phyloP scores from a whole-genome alignment of 1,140 invertebrate species.

The Danaus plexippus region DNA sequence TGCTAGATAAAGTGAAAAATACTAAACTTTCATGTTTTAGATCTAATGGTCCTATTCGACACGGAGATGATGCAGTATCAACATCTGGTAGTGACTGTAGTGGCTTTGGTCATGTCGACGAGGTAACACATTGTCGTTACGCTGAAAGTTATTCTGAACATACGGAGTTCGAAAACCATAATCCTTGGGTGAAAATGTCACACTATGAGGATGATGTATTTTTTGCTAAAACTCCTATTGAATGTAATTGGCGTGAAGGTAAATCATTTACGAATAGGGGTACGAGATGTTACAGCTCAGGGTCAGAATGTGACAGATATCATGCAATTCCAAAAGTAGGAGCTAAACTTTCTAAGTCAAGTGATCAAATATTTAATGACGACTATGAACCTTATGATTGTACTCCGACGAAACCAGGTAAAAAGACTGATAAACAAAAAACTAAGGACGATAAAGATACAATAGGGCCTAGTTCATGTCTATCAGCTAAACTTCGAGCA shows the following conservation, averaged over 20 bases:
- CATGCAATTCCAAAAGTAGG: conserved; percentile 61
- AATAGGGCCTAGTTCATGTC: conserved; percentile 73
- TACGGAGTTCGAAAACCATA: conserved; percentile 66
- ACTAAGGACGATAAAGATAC: conserved; percentile 65
- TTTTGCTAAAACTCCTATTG: conserved; percentile 52
- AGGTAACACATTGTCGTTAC: conserved; percentile 60
- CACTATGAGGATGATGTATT: conserved; percentile 67
- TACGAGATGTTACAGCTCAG: conserved; percentile 67
- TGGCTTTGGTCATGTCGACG: conserved; percentile 69
- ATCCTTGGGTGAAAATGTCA: conserved; percentile 66
- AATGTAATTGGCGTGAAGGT: conserved; percentile 54
- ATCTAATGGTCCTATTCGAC: conserved; percentile 63
- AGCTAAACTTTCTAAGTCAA: conserved; percentile 66
- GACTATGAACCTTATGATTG: conserved; percentile 52
- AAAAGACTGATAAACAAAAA: conserved; percentile 69
- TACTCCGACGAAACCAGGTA: conserved; percentile 41
- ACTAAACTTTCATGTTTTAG: conserved; percentile 79
- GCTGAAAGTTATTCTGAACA: conserved; percentile 51
- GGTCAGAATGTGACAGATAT: conserved; percentile 66
- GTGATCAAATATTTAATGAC: conserved; percentile 71
- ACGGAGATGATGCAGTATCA: conserved; percentile 65
- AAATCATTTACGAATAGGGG: conserved; percentile 57
- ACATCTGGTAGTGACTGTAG: conserved; percentile 71
- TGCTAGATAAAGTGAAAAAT: conserved; percentile 80
- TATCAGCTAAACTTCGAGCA: conserved; percentile 78